Conservation (phyloP, 2,797 vertebrate genomes). For the Myiotriccus ornatus region DNA sequence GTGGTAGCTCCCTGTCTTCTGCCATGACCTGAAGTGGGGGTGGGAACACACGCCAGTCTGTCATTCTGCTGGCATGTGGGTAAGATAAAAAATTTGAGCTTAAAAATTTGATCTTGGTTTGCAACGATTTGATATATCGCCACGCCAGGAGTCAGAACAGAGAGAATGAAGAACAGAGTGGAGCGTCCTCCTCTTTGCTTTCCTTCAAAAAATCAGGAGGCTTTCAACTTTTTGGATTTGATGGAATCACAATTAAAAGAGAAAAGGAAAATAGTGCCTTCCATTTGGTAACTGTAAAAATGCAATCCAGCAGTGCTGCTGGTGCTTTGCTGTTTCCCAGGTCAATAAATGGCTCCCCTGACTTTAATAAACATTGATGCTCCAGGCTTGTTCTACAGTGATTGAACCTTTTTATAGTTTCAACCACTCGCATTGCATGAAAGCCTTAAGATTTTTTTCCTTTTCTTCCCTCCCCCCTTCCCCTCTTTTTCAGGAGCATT, state of each 20-base stretch:
- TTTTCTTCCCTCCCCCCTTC: fast-evolving
- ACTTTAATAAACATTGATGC: slow-evolving; percentile 69
- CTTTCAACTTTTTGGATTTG: slow-evolving; percentile 45
- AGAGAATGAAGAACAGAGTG: neutral
- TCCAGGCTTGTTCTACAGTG: slow-evolving; percentile 64
- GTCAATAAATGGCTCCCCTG: slow-evolving; percentile 60
- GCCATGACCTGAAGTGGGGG: neutral
- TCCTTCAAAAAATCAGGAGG: slow-evolving; percentile 20
- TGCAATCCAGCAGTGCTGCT: slow-evolving; percentile 47
- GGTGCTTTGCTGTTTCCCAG: slow-evolving; percentile 67
- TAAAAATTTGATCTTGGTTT: neutral
- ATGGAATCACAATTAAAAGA: slow-evolving; percentile 56
- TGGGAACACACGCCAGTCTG: neutral
- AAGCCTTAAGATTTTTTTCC: neutral
- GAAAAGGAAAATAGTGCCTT: slow-evolving; percentile 44
- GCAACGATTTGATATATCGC: neutral
- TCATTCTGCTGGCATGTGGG: neutral
- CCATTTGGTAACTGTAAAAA: slow-evolving; percentile 64
- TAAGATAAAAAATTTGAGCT: neutral
- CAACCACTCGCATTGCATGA: slow-evolving; percentile 48
- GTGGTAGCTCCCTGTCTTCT: neutral
- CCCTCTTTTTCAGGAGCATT: slow-evolving; percentile 34
- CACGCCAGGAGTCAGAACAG: neutral
- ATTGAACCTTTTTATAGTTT: slow-evolving; percentile 70
- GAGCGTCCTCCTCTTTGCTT: neutral